Conservation (phyloP, 2,797 vertebrate genomes). For the Tinamus major region DNA sequence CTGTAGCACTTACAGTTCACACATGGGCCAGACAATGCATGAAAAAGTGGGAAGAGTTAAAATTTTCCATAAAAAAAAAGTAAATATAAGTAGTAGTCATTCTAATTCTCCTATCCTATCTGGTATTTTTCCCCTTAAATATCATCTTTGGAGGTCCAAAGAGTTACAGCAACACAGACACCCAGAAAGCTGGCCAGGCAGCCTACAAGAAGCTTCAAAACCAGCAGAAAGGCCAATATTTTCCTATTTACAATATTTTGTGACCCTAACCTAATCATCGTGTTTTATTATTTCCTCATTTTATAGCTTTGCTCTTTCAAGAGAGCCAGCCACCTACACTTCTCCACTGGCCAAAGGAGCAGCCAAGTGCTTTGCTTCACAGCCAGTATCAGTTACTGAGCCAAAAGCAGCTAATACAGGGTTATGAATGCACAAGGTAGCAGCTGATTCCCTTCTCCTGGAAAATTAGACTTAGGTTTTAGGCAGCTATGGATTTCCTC, state of each 20-base stretch:
- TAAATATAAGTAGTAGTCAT: neutral
- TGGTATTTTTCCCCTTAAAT: neutral
- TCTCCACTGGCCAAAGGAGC: slow-evolving; percentile 45
- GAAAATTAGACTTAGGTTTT: slow-evolving; percentile 61
- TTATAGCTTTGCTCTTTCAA: slow-evolving; percentile 45
- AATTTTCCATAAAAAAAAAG: neutral
- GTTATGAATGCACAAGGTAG: slow-evolving; percentile 21
- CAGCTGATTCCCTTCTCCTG: slow-evolving; percentile 66
- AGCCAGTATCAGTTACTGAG: slow-evolving; percentile 52
- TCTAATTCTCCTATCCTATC: neutral
- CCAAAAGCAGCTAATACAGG: slow-evolving; percentile 15
- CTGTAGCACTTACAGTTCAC: neutral
- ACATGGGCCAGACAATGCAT: neutral
- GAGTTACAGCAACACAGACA: neutral
- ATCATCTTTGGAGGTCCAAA: neutral
- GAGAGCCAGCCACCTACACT: slow-evolving; percentile 7
- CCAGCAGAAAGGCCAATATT: slow-evolving; percentile 47
- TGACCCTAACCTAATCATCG: slow-evolving; percentile 55
- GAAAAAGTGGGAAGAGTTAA: neutral
- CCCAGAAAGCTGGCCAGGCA: slow-evolving; percentile 27
- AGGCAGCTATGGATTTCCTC: neutral
- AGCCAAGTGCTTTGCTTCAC: slow-evolving; percentile 53
- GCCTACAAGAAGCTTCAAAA: neutral
- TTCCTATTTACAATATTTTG: slow-evolving; percentile 50
- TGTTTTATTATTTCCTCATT: slow-evolving; percentile 59